Conservation (phyloP, 2,888 invertebrate genomes). For the Dromius quadrimaculatus region DNA sequence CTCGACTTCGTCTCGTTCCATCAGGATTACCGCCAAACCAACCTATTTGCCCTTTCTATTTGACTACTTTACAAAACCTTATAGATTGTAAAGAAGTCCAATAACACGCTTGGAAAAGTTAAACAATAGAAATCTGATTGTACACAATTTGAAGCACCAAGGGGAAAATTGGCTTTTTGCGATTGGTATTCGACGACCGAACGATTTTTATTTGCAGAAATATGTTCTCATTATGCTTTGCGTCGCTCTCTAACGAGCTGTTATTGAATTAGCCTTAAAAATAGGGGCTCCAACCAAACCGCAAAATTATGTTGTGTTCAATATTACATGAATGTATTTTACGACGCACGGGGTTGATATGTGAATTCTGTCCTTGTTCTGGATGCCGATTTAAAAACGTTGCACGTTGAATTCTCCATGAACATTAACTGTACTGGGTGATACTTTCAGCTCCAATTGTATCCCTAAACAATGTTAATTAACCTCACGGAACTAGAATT, state of each 20-base stretch:
- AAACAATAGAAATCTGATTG: constrained; percentile 50
- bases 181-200: constrained; percentile 50
- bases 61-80: constrained; percentile 44
- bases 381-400: constrained; percentile 17
- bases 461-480: constrained; percentile 28
- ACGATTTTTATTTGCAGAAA: constrained; percentile 46
- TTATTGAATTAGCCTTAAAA: constrained; percentile 50
- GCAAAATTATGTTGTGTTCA: constrained; percentile 25
- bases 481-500: too few relatives aligned
- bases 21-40: constrained; percentile 28
- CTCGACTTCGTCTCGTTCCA: constrained; percentile 11
- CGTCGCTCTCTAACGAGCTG: constrained; percentile 44
- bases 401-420: constrained; percentile 27
- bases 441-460: constrained; percentile 21
- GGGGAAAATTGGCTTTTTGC: constrained; percentile 57
- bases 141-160: constrained; percentile 50
- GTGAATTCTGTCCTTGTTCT: background rate
- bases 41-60: constrained; percentile 26
- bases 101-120: constrained; percentile 52
- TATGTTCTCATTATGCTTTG: constrained; percentile 51
- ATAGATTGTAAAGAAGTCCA: constrained; percentile 51
- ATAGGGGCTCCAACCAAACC: constrained; percentile 9
- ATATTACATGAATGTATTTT: constrained; percentile 34
- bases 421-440: constrained; percentile 2
- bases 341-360: constrained; percentile 22